Percentiles rank a stretch among this genome's conserved stretches.
These are phyloP conservation scores for Todiramphus chloris DNA, from an alignment of 2,113 vertebrate genomes.

Conservation along the genomic window DNA sequence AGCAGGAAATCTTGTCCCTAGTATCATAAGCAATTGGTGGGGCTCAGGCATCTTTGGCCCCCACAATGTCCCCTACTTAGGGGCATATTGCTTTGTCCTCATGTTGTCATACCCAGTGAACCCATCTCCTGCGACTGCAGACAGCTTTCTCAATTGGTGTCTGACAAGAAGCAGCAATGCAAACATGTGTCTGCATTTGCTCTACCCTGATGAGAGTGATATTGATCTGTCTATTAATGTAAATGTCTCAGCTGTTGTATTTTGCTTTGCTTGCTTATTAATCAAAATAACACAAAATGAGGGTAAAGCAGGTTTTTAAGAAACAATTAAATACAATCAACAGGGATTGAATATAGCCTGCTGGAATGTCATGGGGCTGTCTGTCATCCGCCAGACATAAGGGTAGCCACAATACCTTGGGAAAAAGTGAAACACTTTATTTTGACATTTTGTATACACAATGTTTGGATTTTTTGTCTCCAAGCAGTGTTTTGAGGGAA, in stretches of 20 bases:
- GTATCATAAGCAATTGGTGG: neutral
- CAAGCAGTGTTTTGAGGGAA: neutral
- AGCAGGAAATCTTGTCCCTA: neutral
- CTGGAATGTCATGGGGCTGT: neutral
- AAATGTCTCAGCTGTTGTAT: constrained; percentile 5
- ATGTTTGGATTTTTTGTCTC: neutral
- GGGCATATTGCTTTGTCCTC: neutral
- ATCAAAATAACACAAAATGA: constrained; percentile 41
- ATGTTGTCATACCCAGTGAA: fast-evolving
- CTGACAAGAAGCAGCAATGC: neutral
- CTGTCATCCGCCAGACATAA: neutral
- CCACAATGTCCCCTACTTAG: neutral
- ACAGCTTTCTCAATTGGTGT: neutral
- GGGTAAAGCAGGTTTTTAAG: neutral
- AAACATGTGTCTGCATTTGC: neutral
- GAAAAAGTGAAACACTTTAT: neutral
- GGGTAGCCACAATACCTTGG: neutral
- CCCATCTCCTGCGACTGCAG: fast-evolving
- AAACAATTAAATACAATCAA: neutral
- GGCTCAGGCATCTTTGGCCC: neutral
- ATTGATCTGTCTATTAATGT: constrained; percentile 9
- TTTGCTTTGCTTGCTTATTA: constrained; percentile 30
- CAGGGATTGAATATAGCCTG: neutral
- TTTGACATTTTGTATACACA: neutral
- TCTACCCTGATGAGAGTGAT: neutral